Percentiles rank a stretch among this genome's conserved stretches.
phyloP scores from a whole-genome alignment of 2,888 invertebrate genomes.

The Luffia ferchaultella region DNA sequence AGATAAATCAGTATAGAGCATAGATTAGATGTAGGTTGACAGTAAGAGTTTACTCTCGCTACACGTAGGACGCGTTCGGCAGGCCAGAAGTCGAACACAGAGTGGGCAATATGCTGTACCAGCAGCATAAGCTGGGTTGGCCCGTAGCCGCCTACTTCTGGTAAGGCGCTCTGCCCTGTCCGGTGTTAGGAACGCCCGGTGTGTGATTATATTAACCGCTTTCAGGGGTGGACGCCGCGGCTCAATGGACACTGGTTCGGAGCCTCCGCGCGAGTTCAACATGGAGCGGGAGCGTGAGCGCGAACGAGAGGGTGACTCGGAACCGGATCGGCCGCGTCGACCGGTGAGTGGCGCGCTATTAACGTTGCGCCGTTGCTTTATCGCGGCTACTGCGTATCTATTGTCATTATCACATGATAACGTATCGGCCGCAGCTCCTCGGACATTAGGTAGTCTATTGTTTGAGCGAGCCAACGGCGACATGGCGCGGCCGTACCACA shows the following conservation, averaged over 20 bases:
- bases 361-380: background rate
- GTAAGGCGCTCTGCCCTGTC: too few species aligned
- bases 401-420: background rate
- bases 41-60: too few species aligned
- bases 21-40: too few species aligned
- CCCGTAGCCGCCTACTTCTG: conserved; percentile 33
- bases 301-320: conserved; percentile 41
- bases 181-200: too few species aligned
- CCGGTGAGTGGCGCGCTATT: conserved; percentile 32
- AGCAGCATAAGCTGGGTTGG: conserved; percentile 21
- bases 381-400: background rate
- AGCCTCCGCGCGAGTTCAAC: conserved; percentile 38
- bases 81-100: too few species aligned
- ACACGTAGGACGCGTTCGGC: too few species aligned
- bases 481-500: conserved; percentile 41
- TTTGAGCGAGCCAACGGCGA: too few species aligned
- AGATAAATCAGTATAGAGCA: too few species aligned
- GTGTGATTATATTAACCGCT: too few species aligned
- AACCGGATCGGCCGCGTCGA: conserved; percentile 43
- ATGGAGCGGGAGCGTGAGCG: conserved; percentile 55
- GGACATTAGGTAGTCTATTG: too few species aligned
- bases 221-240: conserved; percentile 33
- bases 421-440: too few species aligned
- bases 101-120: conserved; percentile 12
- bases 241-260: conserved; percentile 27